Conservation (phyloP, 2,797 vertebrate species). For the Eutrigla gurnardus region DNA sequence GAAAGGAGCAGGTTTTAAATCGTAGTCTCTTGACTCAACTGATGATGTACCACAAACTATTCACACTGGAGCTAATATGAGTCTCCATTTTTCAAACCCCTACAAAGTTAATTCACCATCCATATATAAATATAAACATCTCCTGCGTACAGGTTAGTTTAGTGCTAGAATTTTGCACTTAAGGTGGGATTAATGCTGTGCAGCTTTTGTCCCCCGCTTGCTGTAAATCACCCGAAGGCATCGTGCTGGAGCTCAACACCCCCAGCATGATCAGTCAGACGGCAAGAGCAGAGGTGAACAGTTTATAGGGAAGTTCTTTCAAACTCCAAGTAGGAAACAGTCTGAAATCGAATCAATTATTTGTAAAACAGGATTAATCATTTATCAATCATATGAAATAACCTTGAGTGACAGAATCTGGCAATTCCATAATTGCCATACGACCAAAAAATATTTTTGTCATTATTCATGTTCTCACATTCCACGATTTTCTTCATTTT, state of each 20-base stretch:
- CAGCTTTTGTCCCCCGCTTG: neutral
- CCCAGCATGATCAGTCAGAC: conserved; percentile 20
- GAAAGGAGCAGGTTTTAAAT: neutral
- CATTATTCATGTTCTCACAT: conserved; percentile 43
- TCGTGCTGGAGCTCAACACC: conserved; percentile 20
- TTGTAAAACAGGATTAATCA: conserved; percentile 14
- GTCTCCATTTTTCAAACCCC: neutral
- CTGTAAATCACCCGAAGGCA: conserved; percentile 29
- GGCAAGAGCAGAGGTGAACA: neutral
- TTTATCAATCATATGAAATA: conserved; percentile 4
- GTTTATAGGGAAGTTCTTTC: neutral
- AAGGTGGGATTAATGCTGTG: neutral
- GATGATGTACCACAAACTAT: neutral
- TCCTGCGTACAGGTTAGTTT: neutral
- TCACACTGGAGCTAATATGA: neutral
- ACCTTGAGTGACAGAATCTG: conserved; percentile 3
- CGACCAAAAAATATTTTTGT: conserved; percentile 22
- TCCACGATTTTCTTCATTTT: conserved; percentile 21
- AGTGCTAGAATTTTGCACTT: neutral
- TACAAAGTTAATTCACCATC: neutral
- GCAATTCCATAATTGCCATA: conserved; percentile 39
- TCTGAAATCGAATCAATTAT: neutral
- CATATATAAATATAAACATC: neutral
- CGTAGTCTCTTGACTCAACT: neutral
- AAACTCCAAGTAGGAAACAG: neutral